phyloP scores from a whole-genome alignment of 2,113 vertebrate species.

The human region DNA sequence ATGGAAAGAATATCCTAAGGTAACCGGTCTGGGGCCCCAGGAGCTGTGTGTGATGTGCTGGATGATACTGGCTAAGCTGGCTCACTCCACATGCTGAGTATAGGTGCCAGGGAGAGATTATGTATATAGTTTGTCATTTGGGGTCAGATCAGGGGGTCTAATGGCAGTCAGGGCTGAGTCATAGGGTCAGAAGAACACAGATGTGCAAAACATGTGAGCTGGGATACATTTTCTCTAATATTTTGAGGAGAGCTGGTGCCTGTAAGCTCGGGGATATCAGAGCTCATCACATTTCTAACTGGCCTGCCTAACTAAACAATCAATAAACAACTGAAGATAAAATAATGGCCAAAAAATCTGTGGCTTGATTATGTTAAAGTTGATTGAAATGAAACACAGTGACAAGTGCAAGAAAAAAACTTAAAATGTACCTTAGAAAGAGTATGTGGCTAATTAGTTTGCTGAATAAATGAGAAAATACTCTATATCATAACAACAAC shows the following conservation, averaged over 20 bases:
- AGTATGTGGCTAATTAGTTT: background rate
- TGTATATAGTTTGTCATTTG: background rate
- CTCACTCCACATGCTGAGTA: background rate
- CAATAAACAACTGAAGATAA: background rate
- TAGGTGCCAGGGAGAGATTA: background rate
- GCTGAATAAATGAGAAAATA: background rate
- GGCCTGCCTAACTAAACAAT: background rate
- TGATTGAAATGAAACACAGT: background rate
- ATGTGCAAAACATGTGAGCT: background rate
- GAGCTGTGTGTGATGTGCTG: too few relatives aligned
- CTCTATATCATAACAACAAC: background rate
- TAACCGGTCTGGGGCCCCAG: background rate
- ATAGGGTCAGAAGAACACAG: background rate
- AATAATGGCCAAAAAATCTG: background rate
- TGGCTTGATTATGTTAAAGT: background rate
- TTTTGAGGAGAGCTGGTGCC: background rate
- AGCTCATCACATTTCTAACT: background rate
- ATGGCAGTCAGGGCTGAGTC: background rate
- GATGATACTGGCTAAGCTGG: background rate
- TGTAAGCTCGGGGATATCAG: background rate
- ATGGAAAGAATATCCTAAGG: background rate
- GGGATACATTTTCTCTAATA: background rate
- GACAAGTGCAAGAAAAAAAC: background rate
- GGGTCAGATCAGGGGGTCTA: too few relatives aligned
- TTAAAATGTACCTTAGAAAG: background rate